phyloP scores from a whole-genome alignment of 2,888 invertebrate species.

The Melieria omissa region DNA sequence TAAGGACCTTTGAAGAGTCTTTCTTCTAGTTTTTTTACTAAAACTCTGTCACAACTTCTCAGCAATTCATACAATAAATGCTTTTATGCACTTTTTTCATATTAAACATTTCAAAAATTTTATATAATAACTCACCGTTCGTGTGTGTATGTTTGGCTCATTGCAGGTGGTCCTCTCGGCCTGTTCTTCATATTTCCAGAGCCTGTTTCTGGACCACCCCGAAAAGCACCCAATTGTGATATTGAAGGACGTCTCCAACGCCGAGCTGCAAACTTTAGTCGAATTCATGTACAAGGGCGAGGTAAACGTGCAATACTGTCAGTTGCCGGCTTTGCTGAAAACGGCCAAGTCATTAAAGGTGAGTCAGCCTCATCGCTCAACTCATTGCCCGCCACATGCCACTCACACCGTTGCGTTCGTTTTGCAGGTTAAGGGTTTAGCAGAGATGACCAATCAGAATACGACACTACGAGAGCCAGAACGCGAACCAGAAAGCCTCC shows the following conservation, averaged over 20 bases:
- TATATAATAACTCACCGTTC: not conserved
- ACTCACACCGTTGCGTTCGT: no score
- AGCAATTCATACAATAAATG: no score
- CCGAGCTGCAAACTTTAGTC: conserved; percentile 89
- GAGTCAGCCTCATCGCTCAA: conserved; percentile 26
- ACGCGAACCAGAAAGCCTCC: conserved; percentile 68
- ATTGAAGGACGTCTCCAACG: conserved; percentile 92
- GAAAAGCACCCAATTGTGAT: conserved; percentile 94
- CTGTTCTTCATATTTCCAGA: conserved; percentile 95
- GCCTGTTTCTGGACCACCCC: conserved; percentile 92
- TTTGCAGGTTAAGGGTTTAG: conserved; percentile 82
- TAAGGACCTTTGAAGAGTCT: no score
- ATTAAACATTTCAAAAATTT: no score
- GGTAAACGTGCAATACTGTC: conserved; percentile 94
- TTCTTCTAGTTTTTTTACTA: no score
- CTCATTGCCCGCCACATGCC: no score
- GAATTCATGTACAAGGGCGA: conserved; percentile 98
- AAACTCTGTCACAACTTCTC: no score
- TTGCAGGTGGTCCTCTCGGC: conserved; percentile 90
- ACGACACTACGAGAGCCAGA: conserved; percentile 69
- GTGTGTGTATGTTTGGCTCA: not conserved
- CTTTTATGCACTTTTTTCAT: no score
- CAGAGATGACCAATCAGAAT: conserved; percentile 90
- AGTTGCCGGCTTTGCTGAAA: conserved; percentile 88
- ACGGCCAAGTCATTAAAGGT: conserved; percentile 93